A percentile compares a stretch with the other conserved stretches of the same genome.
phyloP scores from a whole-genome alignment of 2,113 vertebrate genomes.

The Paracanthobrama guichenoti region DNA sequence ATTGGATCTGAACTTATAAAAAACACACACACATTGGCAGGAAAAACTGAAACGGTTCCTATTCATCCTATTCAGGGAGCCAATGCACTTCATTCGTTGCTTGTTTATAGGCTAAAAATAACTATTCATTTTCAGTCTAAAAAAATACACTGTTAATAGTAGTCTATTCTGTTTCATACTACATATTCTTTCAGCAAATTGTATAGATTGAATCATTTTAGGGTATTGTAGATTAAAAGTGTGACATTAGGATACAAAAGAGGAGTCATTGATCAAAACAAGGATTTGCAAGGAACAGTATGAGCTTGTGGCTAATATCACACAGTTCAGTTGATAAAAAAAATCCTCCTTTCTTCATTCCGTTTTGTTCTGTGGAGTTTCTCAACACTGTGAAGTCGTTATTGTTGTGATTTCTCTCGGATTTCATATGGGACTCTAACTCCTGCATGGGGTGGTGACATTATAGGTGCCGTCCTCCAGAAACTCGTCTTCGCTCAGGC shows the following conservation, averaged over 20 bases:
- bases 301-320: neutral
- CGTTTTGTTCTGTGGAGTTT: neutral
- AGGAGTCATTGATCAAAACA: neutral
- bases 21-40: neutral
- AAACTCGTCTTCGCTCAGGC: conserved; percentile 84
- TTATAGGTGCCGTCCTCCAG: conserved; percentile 72
- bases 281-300: neutral
- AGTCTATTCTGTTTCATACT: conserved; percentile 23
- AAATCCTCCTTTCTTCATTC: neutral
- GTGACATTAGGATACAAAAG: neutral
- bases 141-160: conserved; percentile 39
- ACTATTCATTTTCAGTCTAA: conserved; percentile 39
- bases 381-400: neutral
- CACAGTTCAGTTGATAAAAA: neutral
- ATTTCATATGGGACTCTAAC: conserved; percentile 53
- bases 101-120: conserved; percentile 9
- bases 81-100: neutral
- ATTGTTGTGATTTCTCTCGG: neutral
- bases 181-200: conserved; percentile 18
- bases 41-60: conserved; percentile 1
- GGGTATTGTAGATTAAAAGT: neutral
- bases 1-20: conserved; percentile 1
- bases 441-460: conserved; percentile 54
- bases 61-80: neutral
- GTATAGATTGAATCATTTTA: neutral